These are phyloP conservation scores for Anguilla anguilla DNA, from an alignment of 2,797 vertebrate species.

Conservation along the genomic window DNA sequence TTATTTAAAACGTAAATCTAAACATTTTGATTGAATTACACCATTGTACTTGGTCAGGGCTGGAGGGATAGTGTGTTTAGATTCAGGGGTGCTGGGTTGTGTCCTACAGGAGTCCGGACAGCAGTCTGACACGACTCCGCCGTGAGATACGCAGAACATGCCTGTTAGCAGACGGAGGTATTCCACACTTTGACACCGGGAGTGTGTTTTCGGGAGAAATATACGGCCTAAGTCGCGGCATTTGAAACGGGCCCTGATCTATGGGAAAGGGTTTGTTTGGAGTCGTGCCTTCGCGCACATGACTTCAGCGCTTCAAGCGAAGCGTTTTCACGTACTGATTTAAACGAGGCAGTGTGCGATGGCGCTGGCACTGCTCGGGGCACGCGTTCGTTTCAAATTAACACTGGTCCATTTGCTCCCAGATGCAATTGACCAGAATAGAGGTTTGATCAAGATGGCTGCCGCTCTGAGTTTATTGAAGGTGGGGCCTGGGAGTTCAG, in stretches of 20 bases:
- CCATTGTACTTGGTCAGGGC: neutral
- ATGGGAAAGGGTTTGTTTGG: neutral
- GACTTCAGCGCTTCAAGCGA: neutral
- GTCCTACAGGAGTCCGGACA: neutral
- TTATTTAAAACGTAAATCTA: neutral
- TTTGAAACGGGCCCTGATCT: neutral
- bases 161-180: neutral
- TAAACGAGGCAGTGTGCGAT: neutral
- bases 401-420: neutral
- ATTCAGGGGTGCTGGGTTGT: neutral
- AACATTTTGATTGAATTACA: slow-evolving; percentile 11
- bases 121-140: neutral
- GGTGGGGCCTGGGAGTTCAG: neutral
- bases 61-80: neutral
- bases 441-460: neutral
- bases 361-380: neutral
- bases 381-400: too few species aligned
- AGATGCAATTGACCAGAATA: neutral
- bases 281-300: neutral
- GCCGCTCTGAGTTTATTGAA: neutral
- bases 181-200: neutral
- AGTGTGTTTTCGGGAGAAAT: neutral
- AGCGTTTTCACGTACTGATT: neutral
- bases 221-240: neutral
- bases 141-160: neutral